These are phyloP conservation scores for Melopsittacus undulatus DNA, from an alignment of 2,797 vertebrate species.

Conservation along the genomic window DNA sequence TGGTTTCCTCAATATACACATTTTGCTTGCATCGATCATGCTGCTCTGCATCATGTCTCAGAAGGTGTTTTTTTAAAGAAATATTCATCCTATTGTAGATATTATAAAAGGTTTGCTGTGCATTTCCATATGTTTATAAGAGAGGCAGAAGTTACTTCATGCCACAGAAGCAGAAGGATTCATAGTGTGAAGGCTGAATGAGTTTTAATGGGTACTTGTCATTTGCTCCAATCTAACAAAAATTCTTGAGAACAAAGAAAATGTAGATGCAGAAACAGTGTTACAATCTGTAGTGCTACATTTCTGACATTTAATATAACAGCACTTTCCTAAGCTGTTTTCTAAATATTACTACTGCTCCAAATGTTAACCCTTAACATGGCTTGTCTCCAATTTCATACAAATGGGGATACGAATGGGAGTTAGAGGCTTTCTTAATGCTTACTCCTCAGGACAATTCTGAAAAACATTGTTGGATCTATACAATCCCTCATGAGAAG, in stretches of 20 bases:
- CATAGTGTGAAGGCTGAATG: neutral
- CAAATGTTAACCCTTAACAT: neutral
- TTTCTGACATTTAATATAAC: neutral
- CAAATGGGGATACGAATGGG: neutral
- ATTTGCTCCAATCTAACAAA: neutral
- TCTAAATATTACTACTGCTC: neutral
- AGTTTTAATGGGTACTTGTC: slow-evolving; percentile 37
- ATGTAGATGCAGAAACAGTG: neutral
- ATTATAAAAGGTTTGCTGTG: neutral
- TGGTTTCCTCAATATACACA: neutral
- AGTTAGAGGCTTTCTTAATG: neutral
- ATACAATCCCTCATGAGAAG: neutral
- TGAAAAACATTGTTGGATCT: neutral
- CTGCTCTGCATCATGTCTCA: neutral
- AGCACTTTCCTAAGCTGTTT: neutral
- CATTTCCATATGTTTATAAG: neutral
- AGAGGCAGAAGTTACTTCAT: neutral
- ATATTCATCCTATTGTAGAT: neutral
- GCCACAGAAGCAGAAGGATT: neutral
- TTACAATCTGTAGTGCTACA: neutral
- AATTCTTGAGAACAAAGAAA: neutral
- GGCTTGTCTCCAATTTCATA: neutral
- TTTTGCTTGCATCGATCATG: neutral
- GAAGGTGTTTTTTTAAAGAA: slow-evolving; percentile 19
- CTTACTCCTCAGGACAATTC: neutral